Evolutionary conservation across 2,797 vertebrate species (phyloP), one percentile per base, ranked within the genome.

Genomic region (Darevskia nairensis): DNA sequence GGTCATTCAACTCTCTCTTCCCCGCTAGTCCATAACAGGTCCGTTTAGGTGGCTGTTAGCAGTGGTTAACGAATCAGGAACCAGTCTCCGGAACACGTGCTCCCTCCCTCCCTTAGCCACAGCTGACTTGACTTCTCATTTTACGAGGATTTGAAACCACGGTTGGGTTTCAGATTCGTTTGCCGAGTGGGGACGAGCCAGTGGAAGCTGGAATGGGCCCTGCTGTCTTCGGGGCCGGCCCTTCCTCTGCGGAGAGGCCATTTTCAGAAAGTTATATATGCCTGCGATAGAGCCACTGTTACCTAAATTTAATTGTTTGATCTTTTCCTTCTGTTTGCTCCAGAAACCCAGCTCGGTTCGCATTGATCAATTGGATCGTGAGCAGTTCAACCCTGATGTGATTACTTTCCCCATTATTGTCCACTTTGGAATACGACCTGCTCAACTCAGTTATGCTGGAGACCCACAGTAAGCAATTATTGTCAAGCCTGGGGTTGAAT

Each of bases 381-480:
- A 99, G 94, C 99, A 99, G 96, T 99, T 99, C 97, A 99, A 99
- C 96, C 98, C 98, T 0, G 99, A 99, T 80, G 98, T 99, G 96
- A 99, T 99, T 97, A 99, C 99, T 92, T 99, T 99, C 95, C 99
- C 99, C 84, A 98, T 99, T 96, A 99, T 99, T 76, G 99, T 99
- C 55, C 99, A 99, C 93, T 99, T 99, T 17, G 99, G 99, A 79
- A 99, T 99, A 95, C 97, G 99, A 85, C 99, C 99, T 4, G 99
- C 99, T 94, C 99, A 99, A 94, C 98, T 99, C 95, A 99, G 99
- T 97, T 99, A 99, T 78, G 98, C 99, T 41, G 99, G 99, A 96
- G 99, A 99, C 96, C 99, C 99, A 74, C 99, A 99, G 99, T 99
- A 98, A 99, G 99, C 96, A 93, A 90, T 83, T 93, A 89, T 95